Evolutionary conservation across 2,113 vertebrate genomes (phyloP).

Genomic region (Paradoxurus hermaphroditus): DNA sequence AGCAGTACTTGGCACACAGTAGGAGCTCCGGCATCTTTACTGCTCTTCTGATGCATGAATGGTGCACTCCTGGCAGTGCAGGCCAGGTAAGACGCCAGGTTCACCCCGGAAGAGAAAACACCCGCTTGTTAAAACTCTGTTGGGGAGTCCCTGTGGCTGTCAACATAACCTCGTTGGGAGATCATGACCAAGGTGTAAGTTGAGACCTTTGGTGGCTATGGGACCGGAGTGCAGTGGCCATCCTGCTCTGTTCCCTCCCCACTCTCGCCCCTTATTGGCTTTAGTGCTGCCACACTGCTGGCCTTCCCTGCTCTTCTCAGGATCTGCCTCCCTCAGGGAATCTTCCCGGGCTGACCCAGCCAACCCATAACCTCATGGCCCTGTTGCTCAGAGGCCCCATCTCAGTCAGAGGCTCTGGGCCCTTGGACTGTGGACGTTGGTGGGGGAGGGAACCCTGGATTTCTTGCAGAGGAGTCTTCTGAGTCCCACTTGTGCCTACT

Average conservation of each 20-base stretch:
- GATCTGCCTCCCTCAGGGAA: background rate
- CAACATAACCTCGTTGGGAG: background rate
- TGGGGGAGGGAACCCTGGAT: background rate
- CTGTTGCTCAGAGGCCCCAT: background rate
- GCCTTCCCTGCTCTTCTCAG: background rate
- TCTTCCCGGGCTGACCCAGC: background rate
- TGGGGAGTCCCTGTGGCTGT: background rate
- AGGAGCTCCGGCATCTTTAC: background rate
- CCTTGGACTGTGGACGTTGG: background rate
- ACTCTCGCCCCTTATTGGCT: background rate
- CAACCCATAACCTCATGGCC: background rate
- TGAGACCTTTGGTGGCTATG: background rate
- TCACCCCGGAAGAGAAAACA: background rate
- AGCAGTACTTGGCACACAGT: background rate
- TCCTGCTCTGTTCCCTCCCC: background rate
- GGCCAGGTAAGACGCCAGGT: background rate
- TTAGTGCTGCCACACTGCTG: background rate
- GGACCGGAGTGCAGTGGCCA: background rate
- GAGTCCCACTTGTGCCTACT: background rate
- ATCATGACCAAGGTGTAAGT: background rate
- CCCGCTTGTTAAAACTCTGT: background rate
- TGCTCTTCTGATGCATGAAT: background rate
- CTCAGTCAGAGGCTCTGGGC: background rate
- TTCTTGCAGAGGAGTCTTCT: background rate
- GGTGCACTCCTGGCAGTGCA: background rate